Percentiles rank a stretch among this genome's conserved stretches.
These are phyloP conservation scores for Cotesia congregata DNA, from an alignment of 2,888 invertebrate genomes.

Conservation along the genomic window DNA sequence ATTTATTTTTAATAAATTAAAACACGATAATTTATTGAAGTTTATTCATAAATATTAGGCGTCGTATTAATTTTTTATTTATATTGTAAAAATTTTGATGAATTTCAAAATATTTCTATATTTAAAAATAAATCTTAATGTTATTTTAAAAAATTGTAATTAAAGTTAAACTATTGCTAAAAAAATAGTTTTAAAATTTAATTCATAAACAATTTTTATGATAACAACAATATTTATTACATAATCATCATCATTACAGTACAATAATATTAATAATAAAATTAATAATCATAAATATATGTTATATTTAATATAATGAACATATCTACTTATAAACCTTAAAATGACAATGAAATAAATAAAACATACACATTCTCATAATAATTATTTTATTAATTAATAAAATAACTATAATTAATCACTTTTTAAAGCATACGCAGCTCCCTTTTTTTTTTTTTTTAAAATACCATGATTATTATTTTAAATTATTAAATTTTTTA, in stretches of 20 bases:
- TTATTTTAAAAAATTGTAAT: too few species aligned
- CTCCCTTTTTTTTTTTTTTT: conserved; percentile 12
- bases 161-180: too few species aligned
- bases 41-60: too few species aligned
- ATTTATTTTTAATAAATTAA: too few species aligned
- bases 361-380: not conserved
- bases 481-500: not conserved
- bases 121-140: too few species aligned
- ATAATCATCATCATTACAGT: conserved; percentile 70
- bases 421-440: not conserved
- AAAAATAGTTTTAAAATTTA: too few species aligned
- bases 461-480: conserved; percentile 13
- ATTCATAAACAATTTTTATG: conserved; percentile 55
- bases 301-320: conserved; percentile 53
- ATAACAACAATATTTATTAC: conserved; percentile 71
- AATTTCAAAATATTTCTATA: too few species aligned
- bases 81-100: too few species aligned
- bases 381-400: conserved; percentile 5
- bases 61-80: too few species aligned
- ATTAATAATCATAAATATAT: conserved; percentile 70
- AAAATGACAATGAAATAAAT: not conserved
- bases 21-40: too few species aligned
- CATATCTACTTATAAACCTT: conserved; percentile 63
- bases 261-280: conserved; percentile 68
- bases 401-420: not conserved